Base-by-base conservation (phyloP, 2,888 invertebrate genomes). In the Catocala fraxini region DNA sequence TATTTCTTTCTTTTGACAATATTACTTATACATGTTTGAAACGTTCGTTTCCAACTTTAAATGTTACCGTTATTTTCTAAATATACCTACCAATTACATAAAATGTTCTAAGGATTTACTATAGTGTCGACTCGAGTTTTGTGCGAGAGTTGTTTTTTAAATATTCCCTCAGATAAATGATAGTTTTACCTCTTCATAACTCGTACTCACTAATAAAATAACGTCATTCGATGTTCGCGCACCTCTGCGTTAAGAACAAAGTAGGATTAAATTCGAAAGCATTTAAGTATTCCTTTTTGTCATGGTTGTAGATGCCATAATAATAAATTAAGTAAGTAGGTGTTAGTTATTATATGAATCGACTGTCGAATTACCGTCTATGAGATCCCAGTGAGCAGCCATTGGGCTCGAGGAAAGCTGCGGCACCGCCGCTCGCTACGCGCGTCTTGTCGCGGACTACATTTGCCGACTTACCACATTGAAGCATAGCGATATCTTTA, bases 231-330 rank as follows among this genome's bases (percentile, higher is more conserved):
- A 61, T 61, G 76, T 73, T 77, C 76, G 57, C 77, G 71, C 68
- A 68, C 52, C 56, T 77, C 67, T 59, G 69, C 71, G 75, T 62
- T 51, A 67, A 49, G 72, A 76, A 71, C 67, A 71, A 70, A 63
- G 55, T 68, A 73, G 70, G 48, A 64, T 64, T 45, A 65, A 76
- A 67, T 75, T 73, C 65, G 56, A 65, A 73, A 62, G 63, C 70
- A 75, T 75, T 74, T 70, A 67, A 68, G 46, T 70, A 76, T 76
- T 70, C 56, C 63, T 65, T 72, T 79, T 77, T 70, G 62, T 72
- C 72, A 72, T 80, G 73, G 73, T 81, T 78, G 73, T 79, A 80
- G 80, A 78, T 79, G 75, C 73, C 82, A 82, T 84, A 79, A 75
- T 83, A 78, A 73, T 78, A 79, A 73, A 75, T 58, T 81, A 78